A percentile compares a stretch with the other conserved stretches of the same genome.
phyloP scores from a whole-genome alignment of 2,797 vertebrate species.

The Steatocranus sp. region DNA sequence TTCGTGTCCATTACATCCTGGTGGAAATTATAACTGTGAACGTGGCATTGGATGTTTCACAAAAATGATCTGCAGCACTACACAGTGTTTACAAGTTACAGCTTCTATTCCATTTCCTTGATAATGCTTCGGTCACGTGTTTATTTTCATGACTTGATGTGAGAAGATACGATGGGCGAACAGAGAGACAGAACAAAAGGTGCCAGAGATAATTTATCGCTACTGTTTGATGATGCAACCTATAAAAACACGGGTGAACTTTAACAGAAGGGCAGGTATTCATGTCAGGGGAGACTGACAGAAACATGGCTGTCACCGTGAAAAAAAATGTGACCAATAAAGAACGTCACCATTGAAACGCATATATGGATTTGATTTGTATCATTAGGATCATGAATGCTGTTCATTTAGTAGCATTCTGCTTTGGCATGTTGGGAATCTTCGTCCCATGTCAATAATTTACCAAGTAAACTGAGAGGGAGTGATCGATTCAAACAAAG shows the following conservation, averaged over 20 bases:
- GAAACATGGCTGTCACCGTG: background rate
- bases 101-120: background rate
- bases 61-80: background rate
- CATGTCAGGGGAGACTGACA: background rate
- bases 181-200: background rate
- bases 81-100: background rate
- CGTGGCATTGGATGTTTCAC: background rate
- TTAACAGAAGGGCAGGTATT: background rate
- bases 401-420: background rate
- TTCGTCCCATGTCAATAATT: constrained; percentile 11
- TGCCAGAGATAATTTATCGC: background rate
- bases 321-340: background rate
- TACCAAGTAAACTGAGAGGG: constrained; percentile 3
- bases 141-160: too few relatives aligned
- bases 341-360: background rate
- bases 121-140: background rate
- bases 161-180: too few relatives aligned
- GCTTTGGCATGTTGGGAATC: constrained; percentile 40
- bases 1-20: background rate
- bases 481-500: constrained; percentile 16
- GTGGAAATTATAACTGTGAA: background rate
- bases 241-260: background rate
- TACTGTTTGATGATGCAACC: background rate
- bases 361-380: background rate
- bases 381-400: constrained; percentile 1